Evolutionary conservation across 1,140 invertebrate genomes (phyloP), one percentile per base, ranked within the genome.

Genomic region (Cataglyphis hispanica): DNA sequence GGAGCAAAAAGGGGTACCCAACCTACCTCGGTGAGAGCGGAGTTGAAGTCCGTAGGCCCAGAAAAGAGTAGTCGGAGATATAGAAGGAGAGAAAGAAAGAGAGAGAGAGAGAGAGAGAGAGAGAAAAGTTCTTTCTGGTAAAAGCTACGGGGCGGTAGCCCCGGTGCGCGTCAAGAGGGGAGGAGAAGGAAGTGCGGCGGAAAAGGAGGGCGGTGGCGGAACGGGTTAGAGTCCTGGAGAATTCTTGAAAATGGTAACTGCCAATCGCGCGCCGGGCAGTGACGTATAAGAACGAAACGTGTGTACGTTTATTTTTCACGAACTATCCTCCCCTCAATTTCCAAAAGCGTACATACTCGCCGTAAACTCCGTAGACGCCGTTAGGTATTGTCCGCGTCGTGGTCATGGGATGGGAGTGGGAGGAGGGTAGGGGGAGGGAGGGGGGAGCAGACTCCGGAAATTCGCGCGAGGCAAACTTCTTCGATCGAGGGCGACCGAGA

Each of bases 1-100:
- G 89, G 91, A 92, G 91, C 91, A 92, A 92, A 93, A 87, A 92
- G 90, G 67, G 86, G 75, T 90, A 84, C 86, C 88, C 87, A 90
- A 90, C 89, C 88, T 89, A 83, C 86, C 31, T 31, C 86, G 85
- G 86, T 10, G 37, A 37, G 40, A 70, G 89, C 63, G 72, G 83
- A 89, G 89, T 86, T 87, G 64, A 90, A 90, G 80, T 90, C 89
- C 56, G 81, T 90, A 90, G 86, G 89, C 86, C 69, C 76, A 90
- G 72, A 81, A 90, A 90, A 88, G 80, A 88, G 86, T 88, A 76
- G 43, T 78, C 74, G 56, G 60, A 43, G 46, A 70, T 34, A 58
- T 53, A 43, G 43, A 64, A 37, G 25, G 46, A 50, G 40, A 60
- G 37, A 43, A 46, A 46, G 11, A 10, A 22, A 34, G 56, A 60